A percentile compares a stretch with the other conserved stretches of the same genome.
Evolutionary conservation across 1,140 invertebrate species (phyloP).

Genomic region (Drosophila varians): DNA sequence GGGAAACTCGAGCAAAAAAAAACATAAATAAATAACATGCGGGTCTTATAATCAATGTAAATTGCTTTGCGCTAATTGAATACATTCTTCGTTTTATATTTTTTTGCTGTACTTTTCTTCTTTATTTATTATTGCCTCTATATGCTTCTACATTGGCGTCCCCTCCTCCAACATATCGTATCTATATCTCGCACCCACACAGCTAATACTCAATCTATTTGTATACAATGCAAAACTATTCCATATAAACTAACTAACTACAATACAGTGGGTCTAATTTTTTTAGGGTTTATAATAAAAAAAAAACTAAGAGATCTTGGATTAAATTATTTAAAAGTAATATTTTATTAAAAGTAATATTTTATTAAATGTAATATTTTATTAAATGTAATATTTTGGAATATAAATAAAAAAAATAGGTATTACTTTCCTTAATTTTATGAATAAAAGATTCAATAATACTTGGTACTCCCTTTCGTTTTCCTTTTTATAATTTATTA

Average conservation of each 20-base stretch:
- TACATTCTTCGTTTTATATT: conserved; percentile 16
- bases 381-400: too few relatives aligned
- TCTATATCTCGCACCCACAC: conserved; percentile 9
- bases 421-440: too few relatives aligned
- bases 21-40: conserved; percentile 14
- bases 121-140: neutral
- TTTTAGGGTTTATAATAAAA: too few relatives aligned
- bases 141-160: neutral
- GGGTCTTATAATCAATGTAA: conserved; percentile 12
- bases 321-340: too few relatives aligned
- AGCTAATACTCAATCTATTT: conserved; percentile 68
- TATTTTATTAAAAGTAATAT: too few relatives aligned
- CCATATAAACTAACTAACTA: conserved; percentile 17
- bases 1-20: conserved; percentile 1
- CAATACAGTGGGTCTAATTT: neutral
- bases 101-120: neutral
- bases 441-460: too few relatives aligned
- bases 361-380: too few relatives aligned
- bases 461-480: too few relatives aligned
- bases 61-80: conserved; percentile 42
- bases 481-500: too few relatives aligned
- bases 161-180: neutral
- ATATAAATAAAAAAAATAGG: too few relatives aligned
- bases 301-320: too few relatives aligned
- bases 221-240: conserved; percentile 75